Conservation (phyloP, 2,113 vertebrate genomes). For the Pantherophis guttatus region DNA sequence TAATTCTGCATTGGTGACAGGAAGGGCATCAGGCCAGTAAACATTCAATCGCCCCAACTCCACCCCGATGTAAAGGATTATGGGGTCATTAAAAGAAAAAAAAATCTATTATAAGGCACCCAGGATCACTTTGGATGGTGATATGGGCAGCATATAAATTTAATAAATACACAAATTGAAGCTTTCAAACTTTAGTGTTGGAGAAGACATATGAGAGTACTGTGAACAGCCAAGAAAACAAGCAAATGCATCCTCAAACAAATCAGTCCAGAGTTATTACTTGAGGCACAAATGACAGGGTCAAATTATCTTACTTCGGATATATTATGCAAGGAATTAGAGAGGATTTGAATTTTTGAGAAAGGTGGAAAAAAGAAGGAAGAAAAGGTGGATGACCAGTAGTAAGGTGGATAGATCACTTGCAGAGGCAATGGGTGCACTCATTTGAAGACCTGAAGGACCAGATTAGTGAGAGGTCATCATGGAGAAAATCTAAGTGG, state of each 20-base stretch:
- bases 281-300: background rate
- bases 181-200: too few species aligned
- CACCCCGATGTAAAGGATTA: too few species aligned
- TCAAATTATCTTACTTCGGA: background rate
- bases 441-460: background rate
- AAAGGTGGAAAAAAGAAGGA: background rate
- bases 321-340: background rate
- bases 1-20: too few species aligned
- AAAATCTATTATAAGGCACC: too few species aligned
- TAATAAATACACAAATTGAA: background rate
- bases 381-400: background rate
- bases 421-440: background rate
- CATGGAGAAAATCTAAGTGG: background rate
- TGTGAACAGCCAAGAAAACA: background rate
- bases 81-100: too few species aligned
- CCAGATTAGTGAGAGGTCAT: background rate
- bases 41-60: too few species aligned
- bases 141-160: too few species aligned
- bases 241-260: background rate
- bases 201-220: background rate
- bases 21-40: too few species aligned
- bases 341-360: background rate
- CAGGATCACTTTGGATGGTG: too few species aligned
- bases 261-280: background rate
- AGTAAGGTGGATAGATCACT: background rate